Base-by-base conservation (phyloP, 2,113 vertebrate genomes). In the Sinocyclocheilus grahami region DNA sequence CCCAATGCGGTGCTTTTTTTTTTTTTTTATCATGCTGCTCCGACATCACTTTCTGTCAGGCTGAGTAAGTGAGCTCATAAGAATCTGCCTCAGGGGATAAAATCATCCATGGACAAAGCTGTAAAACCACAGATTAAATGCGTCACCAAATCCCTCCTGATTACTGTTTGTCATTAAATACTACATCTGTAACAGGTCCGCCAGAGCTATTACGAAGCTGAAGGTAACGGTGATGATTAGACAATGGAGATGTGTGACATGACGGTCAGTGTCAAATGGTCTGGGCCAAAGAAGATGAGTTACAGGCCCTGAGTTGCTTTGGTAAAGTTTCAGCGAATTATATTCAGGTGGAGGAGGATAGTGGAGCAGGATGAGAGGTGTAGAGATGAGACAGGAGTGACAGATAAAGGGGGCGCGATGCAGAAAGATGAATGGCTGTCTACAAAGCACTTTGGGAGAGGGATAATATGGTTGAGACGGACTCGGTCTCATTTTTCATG, bases 51-150 rank as follows among this genome's bases (percentile, higher is more conserved):
- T 76, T 86, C 86, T 83, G 79, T 77, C 80, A 22, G 71, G 60
- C 42, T 86, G 80, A 83, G 80, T 83, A 75, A 77, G 77, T 86
- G 65, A 82, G 60, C 79, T 83, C 71, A 10, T 72, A 82, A 82
- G 78, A 74, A 55, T 75, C 69, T n/a, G 37, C 86, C 60, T 76
- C 60, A 27, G 60, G 79, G 60, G 79, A 82, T 24, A 83, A 86
- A 77, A 86, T 77, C 72, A 83, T 77, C 79, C 80, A 76, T 46
- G 58, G 86, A 86, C 85, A 86, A 76, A 81, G 51, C 79, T 86
- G 58, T 65, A 83, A 83, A 75, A 86, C 37, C 78, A 46, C n/a
- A 71, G 60, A 77, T 62, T 53, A 53, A 72, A 86, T 86, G 77
- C 9, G 10, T 71, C 37, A 71, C 79, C 55, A 86, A 83, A 77